Evolutionary conservation across 92 coral and sea anemone species (phyloP).

Genomic region (Parazoanthus darwini): DNA sequence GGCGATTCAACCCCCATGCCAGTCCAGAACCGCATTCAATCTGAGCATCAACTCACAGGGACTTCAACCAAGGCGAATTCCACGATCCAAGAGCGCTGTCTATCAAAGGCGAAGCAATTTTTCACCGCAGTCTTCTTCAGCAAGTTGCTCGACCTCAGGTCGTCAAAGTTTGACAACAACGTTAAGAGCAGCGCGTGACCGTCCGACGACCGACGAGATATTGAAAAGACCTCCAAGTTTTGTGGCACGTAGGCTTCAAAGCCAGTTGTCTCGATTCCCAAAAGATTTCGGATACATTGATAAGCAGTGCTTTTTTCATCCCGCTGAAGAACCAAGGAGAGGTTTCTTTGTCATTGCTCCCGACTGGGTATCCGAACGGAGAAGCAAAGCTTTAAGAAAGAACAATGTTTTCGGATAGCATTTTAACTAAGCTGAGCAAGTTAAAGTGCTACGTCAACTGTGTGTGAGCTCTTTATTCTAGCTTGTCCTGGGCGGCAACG

Average conservation of each 20-base stretch:
- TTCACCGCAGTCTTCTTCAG: not conserved
- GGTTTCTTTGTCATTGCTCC: constrained; percentile 81
- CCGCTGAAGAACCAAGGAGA: constrained; percentile 65
- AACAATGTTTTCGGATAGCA: constrained; percentile 77
- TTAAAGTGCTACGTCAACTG: not conserved
- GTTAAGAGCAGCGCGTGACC: constrained; percentile 40
- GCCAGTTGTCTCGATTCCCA: constrained; percentile 76
- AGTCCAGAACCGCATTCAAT: constrained; percentile 21
- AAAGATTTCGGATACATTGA: constrained; percentile 80
- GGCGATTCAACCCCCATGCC: constrained; percentile 61
- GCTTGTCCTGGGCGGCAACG: too few relatives aligned
- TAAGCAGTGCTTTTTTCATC: constrained; percentile 84
- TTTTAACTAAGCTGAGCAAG: not conserved
- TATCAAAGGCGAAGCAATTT: constrained; percentile 22
- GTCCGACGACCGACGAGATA: constrained; percentile 69
- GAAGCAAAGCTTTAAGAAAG: constrained; percentile 57
- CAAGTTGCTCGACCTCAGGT: constrained; percentile 34
- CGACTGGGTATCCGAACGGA: constrained; percentile 87
- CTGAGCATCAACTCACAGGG: constrained; percentile 69
- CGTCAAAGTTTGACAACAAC: constrained; percentile 54
- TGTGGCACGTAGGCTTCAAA: constrained; percentile 78
- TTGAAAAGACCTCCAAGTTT: constrained; percentile 63
- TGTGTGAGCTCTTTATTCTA: too few relatives aligned
- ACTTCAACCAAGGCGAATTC: constrained; percentile 59
- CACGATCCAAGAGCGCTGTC: constrained; percentile 23